These are phyloP conservation scores for Oncorhynchus tshawytscha DNA, from an alignment of 2,113 vertebrate species.

Conservation along the genomic window DNA sequence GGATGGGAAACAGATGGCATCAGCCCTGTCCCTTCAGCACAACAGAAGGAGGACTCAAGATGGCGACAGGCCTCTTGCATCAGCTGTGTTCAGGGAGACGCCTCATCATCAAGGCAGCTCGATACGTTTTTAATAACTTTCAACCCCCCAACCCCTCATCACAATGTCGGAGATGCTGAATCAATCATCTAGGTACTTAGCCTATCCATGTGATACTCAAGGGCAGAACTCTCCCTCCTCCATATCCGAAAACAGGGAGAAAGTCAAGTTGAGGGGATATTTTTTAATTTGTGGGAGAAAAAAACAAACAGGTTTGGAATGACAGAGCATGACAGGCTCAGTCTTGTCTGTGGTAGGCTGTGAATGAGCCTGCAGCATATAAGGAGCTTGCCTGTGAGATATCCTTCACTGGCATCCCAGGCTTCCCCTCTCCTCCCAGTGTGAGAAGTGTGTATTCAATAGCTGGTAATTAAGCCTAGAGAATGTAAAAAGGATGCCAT, in stretches of 20 bases:
- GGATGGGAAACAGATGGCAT: conserved; percentile 83
- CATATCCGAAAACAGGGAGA: conserved; percentile 28
- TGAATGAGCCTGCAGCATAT: conserved; percentile 54
- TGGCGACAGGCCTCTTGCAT: conserved; percentile 80
- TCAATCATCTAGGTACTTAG: conserved; percentile 71
- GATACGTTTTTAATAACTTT: conserved; percentile 75
- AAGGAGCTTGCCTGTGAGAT: conserved; percentile 63
- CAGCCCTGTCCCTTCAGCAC: conserved; percentile 78
- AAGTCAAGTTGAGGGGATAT: conserved; percentile 42
- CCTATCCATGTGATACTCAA: conserved; percentile 51
- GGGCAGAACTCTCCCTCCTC: conserved; percentile 31
- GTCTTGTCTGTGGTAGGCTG: conserved; percentile 25
- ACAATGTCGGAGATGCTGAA: conserved; percentile 59
- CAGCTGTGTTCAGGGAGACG: conserved; percentile 79
- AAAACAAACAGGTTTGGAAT: conserved; percentile 52
- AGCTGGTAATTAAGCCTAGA: conserved; percentile 68
- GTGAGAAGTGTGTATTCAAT: conserved; percentile 58
- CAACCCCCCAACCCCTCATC: conserved; percentile 53
- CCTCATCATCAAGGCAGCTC: conserved; percentile 79
- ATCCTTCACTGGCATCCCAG: conserved; percentile 60
- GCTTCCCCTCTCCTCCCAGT: conserved; percentile 40
- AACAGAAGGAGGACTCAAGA: conserved; percentile 82
- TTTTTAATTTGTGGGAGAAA: conserved; percentile 28
- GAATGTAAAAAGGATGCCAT: conserved; percentile 51
- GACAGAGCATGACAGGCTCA: conserved; percentile 46